Percentiles rank a stretch among this genome's conserved stretches.
Evolutionary conservation across 2,113 vertebrate genomes (phyloP).

Genomic region (Panthera leo): DNA sequence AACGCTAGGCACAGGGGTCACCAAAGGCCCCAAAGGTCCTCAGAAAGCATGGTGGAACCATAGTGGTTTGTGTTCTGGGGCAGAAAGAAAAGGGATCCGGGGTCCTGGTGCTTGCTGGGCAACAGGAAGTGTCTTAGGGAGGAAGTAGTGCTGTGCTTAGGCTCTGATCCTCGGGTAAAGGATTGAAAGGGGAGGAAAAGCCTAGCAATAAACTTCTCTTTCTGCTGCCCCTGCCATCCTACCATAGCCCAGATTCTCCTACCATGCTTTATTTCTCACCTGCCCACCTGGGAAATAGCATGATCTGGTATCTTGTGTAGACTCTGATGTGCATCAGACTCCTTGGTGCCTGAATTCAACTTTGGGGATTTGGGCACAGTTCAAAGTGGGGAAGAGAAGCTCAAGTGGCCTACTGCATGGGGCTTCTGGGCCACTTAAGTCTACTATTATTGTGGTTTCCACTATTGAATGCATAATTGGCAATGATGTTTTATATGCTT

Average conservation of each 20-base stretch:
- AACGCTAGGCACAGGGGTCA: neutral
- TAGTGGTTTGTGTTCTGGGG: neutral
- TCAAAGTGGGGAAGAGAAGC: neutral
- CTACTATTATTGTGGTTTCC: neutral
- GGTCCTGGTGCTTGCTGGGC: neutral
- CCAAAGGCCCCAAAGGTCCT: neutral
- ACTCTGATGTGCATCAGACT: neutral
- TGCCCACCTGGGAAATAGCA: neutral
- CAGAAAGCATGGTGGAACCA: fast-evolving
- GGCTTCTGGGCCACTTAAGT: neutral
- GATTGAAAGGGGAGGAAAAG: neutral
- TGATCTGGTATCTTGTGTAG: neutral
- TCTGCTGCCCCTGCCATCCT: too few species aligned
- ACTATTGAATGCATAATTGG: neutral
- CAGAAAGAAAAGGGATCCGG: neutral
- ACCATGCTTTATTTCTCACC: neutral
- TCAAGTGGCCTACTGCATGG: neutral
- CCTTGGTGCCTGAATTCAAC: neutral
- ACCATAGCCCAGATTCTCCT: neutral
- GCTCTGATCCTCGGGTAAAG: neutral
- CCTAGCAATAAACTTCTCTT: neutral
- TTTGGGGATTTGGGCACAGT: neutral
- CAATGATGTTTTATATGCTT: neutral
- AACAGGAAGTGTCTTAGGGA: neutral
- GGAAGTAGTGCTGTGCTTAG: neutral